A percentile compares a stretch with the other conserved stretches of the same genome.
phyloP scores from a whole-genome alignment of 2,113 vertebrate genomes.

The Vimba vimba region DNA sequence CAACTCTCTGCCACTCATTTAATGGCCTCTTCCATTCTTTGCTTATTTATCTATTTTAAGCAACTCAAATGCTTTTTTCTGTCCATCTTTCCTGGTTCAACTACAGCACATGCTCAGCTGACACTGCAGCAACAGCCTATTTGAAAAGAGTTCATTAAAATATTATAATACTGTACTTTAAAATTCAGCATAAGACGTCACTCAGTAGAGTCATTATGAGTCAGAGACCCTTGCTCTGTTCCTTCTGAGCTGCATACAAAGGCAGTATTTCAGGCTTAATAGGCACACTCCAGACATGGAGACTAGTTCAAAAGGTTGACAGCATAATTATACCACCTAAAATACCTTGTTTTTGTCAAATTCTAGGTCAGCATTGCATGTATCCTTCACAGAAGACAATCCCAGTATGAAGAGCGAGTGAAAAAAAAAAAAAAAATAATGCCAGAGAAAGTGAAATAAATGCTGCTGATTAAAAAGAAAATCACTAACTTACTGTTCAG shows the following conservation, averaged over 20 bases:
- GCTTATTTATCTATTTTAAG: conserved; percentile 8
- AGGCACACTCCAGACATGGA: not conserved
- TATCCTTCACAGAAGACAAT: not conserved
- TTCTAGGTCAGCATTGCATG: conserved; percentile 2
- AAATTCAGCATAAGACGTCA: not conserved
- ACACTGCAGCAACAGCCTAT: not conserved
- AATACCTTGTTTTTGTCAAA: conserved; percentile 2
- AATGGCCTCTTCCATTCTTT: not conserved
- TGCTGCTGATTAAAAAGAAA: not conserved
- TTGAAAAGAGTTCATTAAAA: conserved; percentile 17
- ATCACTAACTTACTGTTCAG: not conserved
- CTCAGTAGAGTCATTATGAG: not conserved
- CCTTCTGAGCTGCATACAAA: not conserved
- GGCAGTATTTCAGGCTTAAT: conserved; percentile 8
- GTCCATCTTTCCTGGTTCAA: not conserved
- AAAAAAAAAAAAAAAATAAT: too few relatives aligned
- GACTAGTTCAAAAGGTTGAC: conserved; percentile 4
- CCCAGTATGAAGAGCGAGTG: not conserved
- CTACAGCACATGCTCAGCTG: not conserved
- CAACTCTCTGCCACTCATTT: not conserved
- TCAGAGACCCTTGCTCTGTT: not conserved
- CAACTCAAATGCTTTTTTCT: not conserved
- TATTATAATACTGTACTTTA: not conserved
- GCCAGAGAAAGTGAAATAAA: not conserved
- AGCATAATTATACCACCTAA: not conserved